Evolutionary conservation across 2,797 vertebrate species (phyloP).

Genomic region (Syndactyla subalaris): DNA sequence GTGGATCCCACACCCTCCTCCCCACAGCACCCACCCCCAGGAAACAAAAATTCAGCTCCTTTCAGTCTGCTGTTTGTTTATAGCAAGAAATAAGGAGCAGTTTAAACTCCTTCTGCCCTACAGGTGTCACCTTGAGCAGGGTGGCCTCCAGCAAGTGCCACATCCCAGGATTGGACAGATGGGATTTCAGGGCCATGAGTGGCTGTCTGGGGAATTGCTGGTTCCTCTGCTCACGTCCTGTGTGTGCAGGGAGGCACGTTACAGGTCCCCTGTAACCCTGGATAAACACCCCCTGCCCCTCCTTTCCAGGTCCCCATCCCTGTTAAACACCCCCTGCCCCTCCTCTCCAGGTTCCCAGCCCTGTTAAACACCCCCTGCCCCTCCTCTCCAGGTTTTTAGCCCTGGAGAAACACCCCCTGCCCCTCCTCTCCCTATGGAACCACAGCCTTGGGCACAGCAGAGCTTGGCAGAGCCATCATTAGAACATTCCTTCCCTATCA

Average conservation of each 20-base stretch:
- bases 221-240: neutral
- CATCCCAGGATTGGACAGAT: accelerated
- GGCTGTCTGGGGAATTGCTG: neutral
- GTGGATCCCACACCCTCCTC: neutral
- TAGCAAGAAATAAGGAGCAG: neutral
- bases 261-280: neutral
- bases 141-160: neutral
- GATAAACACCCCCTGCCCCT: neutral
- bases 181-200: neutral
- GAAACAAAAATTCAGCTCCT: neutral
- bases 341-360: too few relatives aligned
- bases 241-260: neutral
- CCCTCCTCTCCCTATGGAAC: too few relatives aligned
- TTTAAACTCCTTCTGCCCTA: neutral
- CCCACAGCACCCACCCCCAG: neutral
- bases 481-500: neutral
- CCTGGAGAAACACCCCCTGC: too few relatives aligned
- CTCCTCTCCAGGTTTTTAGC: too few relatives aligned
- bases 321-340: too few relatives aligned
- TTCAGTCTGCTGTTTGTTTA: neutral
- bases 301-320: too few relatives aligned
- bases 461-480: neutral
- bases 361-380: too few relatives aligned
- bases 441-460: neutral
- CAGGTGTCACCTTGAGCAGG: accelerated